Conservation (phyloP, 2,888 invertebrate species). For the Digitonthophagus gazella region DNA sequence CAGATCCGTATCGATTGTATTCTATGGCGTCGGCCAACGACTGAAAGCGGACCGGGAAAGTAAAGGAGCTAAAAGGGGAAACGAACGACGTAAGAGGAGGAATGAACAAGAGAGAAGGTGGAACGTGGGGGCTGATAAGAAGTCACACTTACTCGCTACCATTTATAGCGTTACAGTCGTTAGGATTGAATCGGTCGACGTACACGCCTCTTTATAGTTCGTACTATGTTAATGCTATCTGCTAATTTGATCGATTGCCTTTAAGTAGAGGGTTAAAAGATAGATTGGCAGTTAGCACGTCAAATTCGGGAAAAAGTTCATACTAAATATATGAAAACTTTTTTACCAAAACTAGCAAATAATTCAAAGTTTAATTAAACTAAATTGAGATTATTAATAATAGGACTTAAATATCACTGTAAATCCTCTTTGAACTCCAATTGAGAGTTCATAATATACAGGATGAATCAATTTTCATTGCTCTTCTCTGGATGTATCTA, state of each 20-base stretch:
- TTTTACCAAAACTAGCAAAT: no score
- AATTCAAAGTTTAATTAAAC: no score
- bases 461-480: no score
- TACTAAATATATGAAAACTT: not conserved
- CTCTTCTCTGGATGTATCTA: no score
- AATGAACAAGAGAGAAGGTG: not conserved
- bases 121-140: not conserved
- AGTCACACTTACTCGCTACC: not conserved
- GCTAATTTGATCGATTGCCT: not conserved
- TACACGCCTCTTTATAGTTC: not conserved
- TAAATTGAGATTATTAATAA: no score
- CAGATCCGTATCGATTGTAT: not conserved
- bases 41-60: not conserved
- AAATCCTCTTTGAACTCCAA: no score
- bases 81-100: not conserved
- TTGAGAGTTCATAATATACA: no score
- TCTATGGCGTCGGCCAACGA: not conserved
- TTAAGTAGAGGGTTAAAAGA: not conserved
- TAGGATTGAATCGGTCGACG: not conserved
- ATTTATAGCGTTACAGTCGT: not conserved
- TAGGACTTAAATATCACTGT: no score
- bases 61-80: not conserved
- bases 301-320: not conserved
- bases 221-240: not conserved
- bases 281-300: not conserved